These are phyloP conservation scores for Drosophila mojavensis DNA, from an alignment of 1,140 invertebrate species.

Conservation along the genomic window DNA sequence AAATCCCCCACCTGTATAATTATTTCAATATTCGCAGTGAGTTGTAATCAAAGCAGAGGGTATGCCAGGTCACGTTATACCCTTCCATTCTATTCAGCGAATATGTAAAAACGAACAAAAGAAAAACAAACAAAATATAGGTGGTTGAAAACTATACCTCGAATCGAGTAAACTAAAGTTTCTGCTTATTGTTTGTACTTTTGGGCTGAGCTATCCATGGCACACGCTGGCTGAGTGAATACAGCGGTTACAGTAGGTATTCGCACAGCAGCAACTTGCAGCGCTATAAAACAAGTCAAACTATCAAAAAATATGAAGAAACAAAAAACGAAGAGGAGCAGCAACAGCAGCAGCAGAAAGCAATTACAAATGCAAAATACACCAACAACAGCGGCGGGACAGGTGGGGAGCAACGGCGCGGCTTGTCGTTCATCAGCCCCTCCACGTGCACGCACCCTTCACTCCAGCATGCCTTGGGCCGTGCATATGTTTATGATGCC, in stretches of 20 bases:
- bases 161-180: constrained; percentile 41
- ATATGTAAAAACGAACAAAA: too few relatives aligned
- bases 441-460: neutral
- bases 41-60: too few relatives aligned
- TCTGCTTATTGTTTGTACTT: constrained; percentile 59
- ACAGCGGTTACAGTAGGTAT: constrained; percentile 11
- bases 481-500: constrained; percentile 69
- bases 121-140: too few relatives aligned
- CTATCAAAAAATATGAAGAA: constrained; percentile 50
- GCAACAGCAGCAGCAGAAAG: constrained; percentile 49
- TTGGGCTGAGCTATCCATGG: constrained; percentile 7
- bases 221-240: constrained; percentile 5
- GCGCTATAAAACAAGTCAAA: constrained; percentile 69
- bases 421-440: constrained; percentile 19
- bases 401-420: neutral
- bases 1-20: too few relatives aligned
- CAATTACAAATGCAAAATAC: constrained; percentile 79
- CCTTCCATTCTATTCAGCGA: neutral
- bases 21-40: too few relatives aligned
- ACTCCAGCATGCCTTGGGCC: neutral
- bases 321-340: constrained; percentile 10
- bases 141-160: neutral
- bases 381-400: constrained; percentile 58
- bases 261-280: constrained; percentile 57
- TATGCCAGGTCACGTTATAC: neutral